Conservation (phyloP, 2,888 invertebrate species). For the Copidosoma aretas region DNA sequence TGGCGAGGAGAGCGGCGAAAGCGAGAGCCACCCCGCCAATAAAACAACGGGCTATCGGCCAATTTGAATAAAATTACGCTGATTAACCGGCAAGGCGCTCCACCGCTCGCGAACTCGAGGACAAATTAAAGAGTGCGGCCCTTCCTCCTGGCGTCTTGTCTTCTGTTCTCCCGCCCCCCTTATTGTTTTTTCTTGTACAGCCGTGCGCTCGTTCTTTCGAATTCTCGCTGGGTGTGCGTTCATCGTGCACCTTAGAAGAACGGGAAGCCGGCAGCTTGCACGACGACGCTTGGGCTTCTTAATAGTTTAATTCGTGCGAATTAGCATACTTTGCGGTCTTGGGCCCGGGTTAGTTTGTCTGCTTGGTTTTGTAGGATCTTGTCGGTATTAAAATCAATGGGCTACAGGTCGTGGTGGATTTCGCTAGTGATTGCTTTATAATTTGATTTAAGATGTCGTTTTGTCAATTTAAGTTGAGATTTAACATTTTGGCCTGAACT, state of each 20-base stretch:
- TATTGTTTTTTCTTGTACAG: constrained; percentile 1
- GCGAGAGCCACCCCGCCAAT: background rate
- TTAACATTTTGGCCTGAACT: no score
- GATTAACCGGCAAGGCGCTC: constrained; percentile 37
- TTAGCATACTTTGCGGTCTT: constrained; percentile 54
- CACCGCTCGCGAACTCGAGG: constrained; percentile 17
- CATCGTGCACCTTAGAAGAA: background rate
- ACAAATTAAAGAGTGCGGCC: constrained; percentile 38
- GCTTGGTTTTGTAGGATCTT: no score
- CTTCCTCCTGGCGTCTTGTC: background rate
- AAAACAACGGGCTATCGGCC: constrained; percentile 26
- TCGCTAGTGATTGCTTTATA: no score
- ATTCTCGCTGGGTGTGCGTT: background rate
- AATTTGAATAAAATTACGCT: constrained; percentile 40
- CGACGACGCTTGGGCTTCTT: constrained; percentile 43
- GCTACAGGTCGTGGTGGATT: no score
- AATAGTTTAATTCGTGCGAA: constrained; percentile 54
- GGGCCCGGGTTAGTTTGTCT: constrained; percentile 28
- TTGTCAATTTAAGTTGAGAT: no score
- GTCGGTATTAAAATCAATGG: no score
- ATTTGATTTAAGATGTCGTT: no score
- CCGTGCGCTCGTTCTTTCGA: background rate
- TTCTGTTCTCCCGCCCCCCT: background rate
- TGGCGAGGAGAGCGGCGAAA: background rate
- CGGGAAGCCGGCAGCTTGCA: constrained; percentile 23